phyloP scores from a whole-genome alignment of 2,113 vertebrate genomes.

The Gavialis gangeticus region DNA sequence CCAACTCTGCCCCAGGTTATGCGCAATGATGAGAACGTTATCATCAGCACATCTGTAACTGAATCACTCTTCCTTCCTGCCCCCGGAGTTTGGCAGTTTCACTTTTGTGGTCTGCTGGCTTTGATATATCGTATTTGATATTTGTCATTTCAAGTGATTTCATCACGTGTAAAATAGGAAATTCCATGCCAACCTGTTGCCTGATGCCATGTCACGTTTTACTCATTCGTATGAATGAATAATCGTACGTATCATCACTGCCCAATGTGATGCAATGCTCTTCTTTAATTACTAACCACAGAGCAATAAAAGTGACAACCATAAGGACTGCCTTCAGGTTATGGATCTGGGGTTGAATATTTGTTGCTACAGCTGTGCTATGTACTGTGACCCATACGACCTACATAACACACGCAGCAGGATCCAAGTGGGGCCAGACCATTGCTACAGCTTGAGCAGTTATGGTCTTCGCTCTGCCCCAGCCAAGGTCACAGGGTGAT shows the following conservation, averaged over 20 bases:
- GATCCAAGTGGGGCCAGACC: neutral
- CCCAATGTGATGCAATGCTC: neutral
- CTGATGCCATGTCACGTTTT: neutral
- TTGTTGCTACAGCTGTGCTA: neutral
- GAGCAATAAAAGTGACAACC: neutral
- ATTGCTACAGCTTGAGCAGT: neutral
- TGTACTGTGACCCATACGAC: neutral
- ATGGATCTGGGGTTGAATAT: neutral
- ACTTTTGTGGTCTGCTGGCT: neutral
- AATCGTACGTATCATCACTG: neutral
- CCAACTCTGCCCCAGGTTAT: conserved; percentile 9
- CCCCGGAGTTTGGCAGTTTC: conserved; percentile 4
- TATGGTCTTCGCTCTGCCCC: neutral
- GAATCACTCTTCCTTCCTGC: conserved; percentile 26
- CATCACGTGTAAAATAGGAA: neutral
- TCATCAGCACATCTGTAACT: conserved; percentile 30
- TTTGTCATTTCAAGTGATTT: conserved; percentile 11
- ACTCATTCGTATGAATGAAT: neutral
- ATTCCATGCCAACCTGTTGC: neutral
- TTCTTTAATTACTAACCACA: rapidly evolving
- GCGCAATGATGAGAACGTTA: neutral
- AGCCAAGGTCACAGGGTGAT: neutral
- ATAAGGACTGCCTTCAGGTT: neutral
- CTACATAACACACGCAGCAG: neutral
- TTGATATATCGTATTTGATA: neutral